phyloP scores from a whole-genome alignment of 2,888 invertebrate species.

The Chelonus formosanus region DNA sequence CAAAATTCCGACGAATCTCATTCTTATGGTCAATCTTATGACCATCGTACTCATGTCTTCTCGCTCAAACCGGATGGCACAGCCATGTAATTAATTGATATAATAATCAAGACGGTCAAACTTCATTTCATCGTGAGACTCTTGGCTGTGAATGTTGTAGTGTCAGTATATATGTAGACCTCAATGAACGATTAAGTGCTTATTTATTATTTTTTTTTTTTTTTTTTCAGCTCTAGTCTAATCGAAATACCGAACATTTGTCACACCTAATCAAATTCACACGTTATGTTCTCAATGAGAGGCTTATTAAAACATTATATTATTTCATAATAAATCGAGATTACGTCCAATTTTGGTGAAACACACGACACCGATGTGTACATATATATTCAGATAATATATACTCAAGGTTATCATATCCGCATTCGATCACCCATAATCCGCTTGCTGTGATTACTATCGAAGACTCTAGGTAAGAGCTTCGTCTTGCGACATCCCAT shows the following conservation, averaged over 20 bases:
- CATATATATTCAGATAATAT: no score
- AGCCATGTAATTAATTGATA: constrained; percentile 56
- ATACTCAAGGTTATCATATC: constrained; percentile 47
- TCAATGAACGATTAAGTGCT: constrained; percentile 6
- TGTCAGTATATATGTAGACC: background rate
- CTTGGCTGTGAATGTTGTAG: constrained; percentile 8
- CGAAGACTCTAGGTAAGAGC: constrained; percentile 34
- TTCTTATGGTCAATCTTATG: constrained; percentile 4
- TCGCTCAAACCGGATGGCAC: constrained; percentile 53
- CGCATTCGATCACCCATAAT: constrained; percentile 46
- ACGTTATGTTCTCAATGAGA: constrained; percentile 3
- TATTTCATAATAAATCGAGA: no score
- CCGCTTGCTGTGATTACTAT: constrained; percentile 48
- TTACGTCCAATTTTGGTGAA: no score
- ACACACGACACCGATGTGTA: no score
- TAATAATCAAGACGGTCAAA: constrained; percentile 54
- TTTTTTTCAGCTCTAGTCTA: background rate
- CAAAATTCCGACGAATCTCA: constrained; percentile 45
- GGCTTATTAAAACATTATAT: no score
- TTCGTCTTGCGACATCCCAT: constrained; percentile 49
- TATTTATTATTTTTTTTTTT: constrained; percentile 4
- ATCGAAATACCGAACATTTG: constrained; percentile 16
- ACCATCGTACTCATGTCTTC: constrained; percentile 34
- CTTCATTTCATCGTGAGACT: constrained; percentile 51
- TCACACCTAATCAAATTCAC: background rate